Evolutionary conservation across 2,888 invertebrate genomes (phyloP).

Genomic region (Brachycybe producta): DNA sequence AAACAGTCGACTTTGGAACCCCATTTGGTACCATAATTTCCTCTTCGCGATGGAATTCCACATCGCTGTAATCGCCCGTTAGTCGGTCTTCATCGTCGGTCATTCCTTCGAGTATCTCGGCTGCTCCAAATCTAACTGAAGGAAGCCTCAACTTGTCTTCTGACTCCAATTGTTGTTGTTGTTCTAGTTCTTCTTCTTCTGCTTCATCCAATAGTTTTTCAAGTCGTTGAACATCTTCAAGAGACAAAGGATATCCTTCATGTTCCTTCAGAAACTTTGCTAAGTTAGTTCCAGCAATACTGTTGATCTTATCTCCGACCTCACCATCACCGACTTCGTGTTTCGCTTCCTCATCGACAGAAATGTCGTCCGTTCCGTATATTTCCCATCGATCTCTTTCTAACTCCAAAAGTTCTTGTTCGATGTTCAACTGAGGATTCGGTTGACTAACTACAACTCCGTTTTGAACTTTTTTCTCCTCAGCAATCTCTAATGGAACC

Average conservation of each 20-base stretch:
- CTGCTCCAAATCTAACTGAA: background rate
- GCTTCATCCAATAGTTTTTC: conserved; percentile 11
- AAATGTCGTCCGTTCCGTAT: background rate
- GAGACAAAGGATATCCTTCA: conserved; percentile 7
- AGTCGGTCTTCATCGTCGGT: background rate
- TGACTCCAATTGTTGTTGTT: background rate
- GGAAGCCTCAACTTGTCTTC: background rate
- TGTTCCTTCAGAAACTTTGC: conserved; percentile 8
- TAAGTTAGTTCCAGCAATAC: too few species aligned
- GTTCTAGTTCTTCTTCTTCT: background rate
- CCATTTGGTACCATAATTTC: too few species aligned
- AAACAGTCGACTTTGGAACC: too few species aligned
- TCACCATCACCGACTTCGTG: background rate
- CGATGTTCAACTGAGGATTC: too few species aligned
- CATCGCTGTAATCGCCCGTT: background rate
- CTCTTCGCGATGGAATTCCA: background rate
- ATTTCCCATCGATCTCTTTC: background rate
- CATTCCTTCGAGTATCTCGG: background rate
- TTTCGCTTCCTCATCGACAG: background rate
- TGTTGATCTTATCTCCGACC: background rate
- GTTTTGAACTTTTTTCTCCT: background rate
- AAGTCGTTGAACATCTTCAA: conserved; percentile 3
- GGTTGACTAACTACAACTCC: too few species aligned
- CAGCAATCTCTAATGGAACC: background rate
- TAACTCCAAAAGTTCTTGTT: too few species aligned